Conservation (phyloP, 1,140 invertebrate species). For the Atta colombica region DNA sequence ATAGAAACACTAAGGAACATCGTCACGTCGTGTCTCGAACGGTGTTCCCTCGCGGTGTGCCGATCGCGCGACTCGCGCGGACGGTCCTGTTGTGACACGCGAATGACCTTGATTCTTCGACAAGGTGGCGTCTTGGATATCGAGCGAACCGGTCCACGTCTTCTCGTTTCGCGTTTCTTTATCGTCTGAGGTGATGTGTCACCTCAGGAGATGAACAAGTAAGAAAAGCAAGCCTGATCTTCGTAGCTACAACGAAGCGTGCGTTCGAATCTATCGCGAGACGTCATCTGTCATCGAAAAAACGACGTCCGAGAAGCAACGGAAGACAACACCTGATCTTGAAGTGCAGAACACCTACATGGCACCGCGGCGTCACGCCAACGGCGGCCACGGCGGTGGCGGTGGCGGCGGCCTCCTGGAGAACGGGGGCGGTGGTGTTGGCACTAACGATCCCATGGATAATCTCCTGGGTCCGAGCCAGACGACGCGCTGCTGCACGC, state of each 20-base stretch:
- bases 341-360: slow-evolving; percentile 66
- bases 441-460: slow-evolving; percentile 82
- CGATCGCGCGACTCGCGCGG: background rate
- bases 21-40: background rate
- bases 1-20: background rate
- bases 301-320: background rate
- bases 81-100: slow-evolving; percentile 11
- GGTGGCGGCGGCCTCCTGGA: slow-evolving; percentile 80
- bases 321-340: background rate
- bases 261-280: background rate
- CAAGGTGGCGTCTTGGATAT: background rate
- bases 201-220: slow-evolving; percentile 62
- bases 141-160: slow-evolving; percentile 16
- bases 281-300: background rate
- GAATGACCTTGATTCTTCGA: slow-evolving; percentile 24
- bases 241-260: background rate
- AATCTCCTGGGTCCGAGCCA: slow-evolving; percentile 65
- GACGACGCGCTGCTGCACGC: slow-evolving; percentile 92
- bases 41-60: background rate
- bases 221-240: background rate
- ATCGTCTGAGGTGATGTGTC: slow-evolving; percentile 38
- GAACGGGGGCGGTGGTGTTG: slow-evolving; percentile 78
- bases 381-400: slow-evolving; percentile 80
- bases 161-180: slow-evolving; percentile 16
- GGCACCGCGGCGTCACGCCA: slow-evolving; percentile 84